These are phyloP conservation scores for Drosophila anomelani DNA, from an alignment of 2,888 invertebrate genomes.

Conservation along the genomic window DNA sequence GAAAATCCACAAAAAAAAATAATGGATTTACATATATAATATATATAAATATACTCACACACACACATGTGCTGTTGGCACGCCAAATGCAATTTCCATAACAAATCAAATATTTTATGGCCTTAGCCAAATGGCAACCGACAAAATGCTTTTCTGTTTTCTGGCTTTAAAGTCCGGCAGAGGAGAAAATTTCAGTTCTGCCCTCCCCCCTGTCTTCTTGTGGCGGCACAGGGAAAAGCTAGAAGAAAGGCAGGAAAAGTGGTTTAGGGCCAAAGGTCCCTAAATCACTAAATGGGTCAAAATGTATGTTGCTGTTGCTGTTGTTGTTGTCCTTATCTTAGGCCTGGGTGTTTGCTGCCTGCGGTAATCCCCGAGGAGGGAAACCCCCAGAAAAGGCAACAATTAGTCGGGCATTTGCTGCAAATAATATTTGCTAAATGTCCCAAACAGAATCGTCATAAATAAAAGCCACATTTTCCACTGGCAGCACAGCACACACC, in stretches of 20 bases:
- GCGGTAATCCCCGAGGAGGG: conserved; percentile 31
- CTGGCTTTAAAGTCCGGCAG: conserved; percentile 24
- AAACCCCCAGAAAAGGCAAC: conserved; percentile 35
- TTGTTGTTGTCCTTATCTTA: conserved; percentile 1
- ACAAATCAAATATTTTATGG: conserved; percentile 78
- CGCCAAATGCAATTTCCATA: conserved; percentile 73
- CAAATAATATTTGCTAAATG: conserved; percentile 40
- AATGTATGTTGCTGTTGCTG: not conserved
- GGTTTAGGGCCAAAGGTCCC: conserved; percentile 3
- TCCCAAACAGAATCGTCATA: conserved; percentile 38
- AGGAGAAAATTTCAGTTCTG: conserved; percentile 7
- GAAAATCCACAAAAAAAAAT: conserved; percentile 17
- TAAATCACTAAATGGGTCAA: conserved; percentile 37
- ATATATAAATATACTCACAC: not conserved
- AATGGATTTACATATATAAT: not conserved
- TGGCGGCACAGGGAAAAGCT: not conserved
- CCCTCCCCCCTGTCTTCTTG: not conserved
- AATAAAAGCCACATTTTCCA: conserved; percentile 27
- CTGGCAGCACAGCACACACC: no score
- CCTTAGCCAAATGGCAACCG: conserved; percentile 38
- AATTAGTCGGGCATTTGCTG: conserved; percentile 40
- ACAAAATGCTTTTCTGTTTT: conserved; percentile 17
- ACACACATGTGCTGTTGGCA: conserved; percentile 25
- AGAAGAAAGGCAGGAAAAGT: conserved; percentile 12
- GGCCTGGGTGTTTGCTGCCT: conserved; percentile 3